Conservation (phyloP, 1,140 invertebrate species). For the Aphaenogaster ashmeadi region DNA sequence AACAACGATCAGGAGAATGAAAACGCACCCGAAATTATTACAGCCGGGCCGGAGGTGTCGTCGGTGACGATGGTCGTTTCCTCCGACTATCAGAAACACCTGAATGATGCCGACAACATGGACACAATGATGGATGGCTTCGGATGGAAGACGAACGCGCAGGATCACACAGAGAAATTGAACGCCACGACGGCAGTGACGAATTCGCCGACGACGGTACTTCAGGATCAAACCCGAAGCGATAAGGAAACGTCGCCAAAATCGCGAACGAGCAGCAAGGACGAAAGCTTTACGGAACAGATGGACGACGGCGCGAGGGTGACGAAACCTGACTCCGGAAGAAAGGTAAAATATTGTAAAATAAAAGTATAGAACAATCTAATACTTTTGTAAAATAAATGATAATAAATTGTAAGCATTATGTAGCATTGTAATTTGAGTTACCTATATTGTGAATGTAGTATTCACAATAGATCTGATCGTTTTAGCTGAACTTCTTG, state of each 20-base stretch:
- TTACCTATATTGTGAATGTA: no score
- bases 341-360: constrained; percentile 71
- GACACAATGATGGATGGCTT: constrained; percentile 71
- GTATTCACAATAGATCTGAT: no score
- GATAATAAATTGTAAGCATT: no score
- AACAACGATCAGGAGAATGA: constrained; percentile 32
- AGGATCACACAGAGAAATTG: constrained; percentile 55
- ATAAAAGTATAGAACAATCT: background rate
- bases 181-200: constrained; percentile 39
- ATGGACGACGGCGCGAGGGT: constrained; percentile 32
- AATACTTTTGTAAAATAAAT: no score
- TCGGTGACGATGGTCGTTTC: constrained; percentile 79
- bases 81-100: constrained; percentile 73
- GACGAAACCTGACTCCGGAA: constrained; percentile 47
- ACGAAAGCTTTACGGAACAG: constrained; percentile 26
- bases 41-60: constrained; percentile 77
- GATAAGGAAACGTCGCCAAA: constrained; percentile 8
- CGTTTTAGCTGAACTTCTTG: no score
- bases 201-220: background rate
- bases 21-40: constrained; percentile 81
- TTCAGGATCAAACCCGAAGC: constrained; percentile 5
- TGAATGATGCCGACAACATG: background rate
- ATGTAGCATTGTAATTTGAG: no score
- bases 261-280: background rate
- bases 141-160: constrained; percentile 77